Percentiles rank a stretch among this genome's conserved stretches.
These are phyloP conservation scores for Temnothorax nylanderi DNA, from an alignment of 1,140 invertebrate genomes.

Conservation along the genomic window DNA sequence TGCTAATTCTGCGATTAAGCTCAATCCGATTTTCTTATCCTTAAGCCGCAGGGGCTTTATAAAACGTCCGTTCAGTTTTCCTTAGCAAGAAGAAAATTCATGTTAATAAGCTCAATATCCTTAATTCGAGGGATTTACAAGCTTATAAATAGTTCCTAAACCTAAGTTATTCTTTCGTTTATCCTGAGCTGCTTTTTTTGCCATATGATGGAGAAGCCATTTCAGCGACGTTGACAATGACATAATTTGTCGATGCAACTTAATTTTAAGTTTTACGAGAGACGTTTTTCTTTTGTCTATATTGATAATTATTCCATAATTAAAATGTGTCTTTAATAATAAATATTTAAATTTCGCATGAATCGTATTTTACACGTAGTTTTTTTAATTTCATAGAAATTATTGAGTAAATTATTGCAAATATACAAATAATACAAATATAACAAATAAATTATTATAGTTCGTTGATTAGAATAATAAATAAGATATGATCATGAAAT, in stretches of 20 bases:
- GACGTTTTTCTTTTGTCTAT: neutral
- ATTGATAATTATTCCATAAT: neutral
- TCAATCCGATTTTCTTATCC: slow-evolving; percentile 52
- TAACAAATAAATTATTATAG: neutral
- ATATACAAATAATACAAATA: neutral
- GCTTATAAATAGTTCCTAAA: slow-evolving; percentile 21
- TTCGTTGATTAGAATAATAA: neutral
- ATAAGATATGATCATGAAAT: neutral
- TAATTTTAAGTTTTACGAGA: neutral
- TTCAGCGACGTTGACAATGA: neutral
- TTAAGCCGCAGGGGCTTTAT: slow-evolving; percentile 14
- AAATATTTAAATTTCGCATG: neutral
- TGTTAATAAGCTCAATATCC: slow-evolving; percentile 25
- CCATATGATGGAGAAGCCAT: neutral
- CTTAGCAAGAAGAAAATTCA: slow-evolving; percentile 3
- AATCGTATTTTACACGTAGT: neutral
- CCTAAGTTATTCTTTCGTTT: neutral
- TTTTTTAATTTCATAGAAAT: slow-evolving; percentile 11
- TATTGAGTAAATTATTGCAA: neutral
- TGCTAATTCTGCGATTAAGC: slow-evolving; percentile 56
- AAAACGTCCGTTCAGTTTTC: slow-evolving; percentile 9
- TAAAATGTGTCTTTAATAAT: neutral
- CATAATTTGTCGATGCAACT: neutral
- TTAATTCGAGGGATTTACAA: slow-evolving; percentile 17
- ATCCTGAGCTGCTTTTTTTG: neutral